Base-by-base conservation (phyloP, 2,888 invertebrate species). In the Celastrina argiolus region DNA sequence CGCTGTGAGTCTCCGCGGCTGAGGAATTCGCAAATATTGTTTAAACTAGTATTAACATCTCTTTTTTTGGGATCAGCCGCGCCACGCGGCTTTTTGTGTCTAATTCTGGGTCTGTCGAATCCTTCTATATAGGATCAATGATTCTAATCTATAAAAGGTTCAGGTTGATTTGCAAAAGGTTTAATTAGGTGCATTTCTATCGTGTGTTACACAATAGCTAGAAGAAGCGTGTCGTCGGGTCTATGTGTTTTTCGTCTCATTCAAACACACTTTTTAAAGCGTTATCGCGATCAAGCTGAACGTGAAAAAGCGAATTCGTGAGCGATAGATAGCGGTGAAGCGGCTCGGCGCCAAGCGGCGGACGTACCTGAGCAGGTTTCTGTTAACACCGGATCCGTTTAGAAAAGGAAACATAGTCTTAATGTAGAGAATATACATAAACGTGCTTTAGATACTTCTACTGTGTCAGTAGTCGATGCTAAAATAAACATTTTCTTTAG, bases 1-100 rank as follows among this genome's bases (percentile, higher is more conserved):
- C 95, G 92, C 87, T 94, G 94, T 70, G 93, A 94, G 83, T 95
- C 95, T 79, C 93, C 93, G 77, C 94, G 94, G 91, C 95, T 95
- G 92, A 80, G 89, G 83, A 82, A 80, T 74, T 76, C 73, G 69
- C 73, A 74, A 72, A 68, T 68, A 67, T 71, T 71, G 67, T 72
- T 71, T 74, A 72, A 75, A 71, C 72, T 74, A 58, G 65, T 42
- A 18, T 41, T 31, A 31, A 16, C 31, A 18, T 8, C 56, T 65
- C 56, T 39, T 5, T 6, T 58, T 16, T 65, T 58, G 7, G 36
- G 41, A 56, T 56, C 31, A 6, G 28, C 18, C 56, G 22, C 56
- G 14, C 16, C 8, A 31, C 3, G 18, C 6, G 3, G 7, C 16
- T 45, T 36, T 61, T 12, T 18, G 18, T 61, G 18, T 39, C 36